Evolutionary conservation across 2,113 vertebrate genomes (phyloP), one percentile per base, ranked within the genome.

Genomic region (Pontoporia blainvillei): DNA sequence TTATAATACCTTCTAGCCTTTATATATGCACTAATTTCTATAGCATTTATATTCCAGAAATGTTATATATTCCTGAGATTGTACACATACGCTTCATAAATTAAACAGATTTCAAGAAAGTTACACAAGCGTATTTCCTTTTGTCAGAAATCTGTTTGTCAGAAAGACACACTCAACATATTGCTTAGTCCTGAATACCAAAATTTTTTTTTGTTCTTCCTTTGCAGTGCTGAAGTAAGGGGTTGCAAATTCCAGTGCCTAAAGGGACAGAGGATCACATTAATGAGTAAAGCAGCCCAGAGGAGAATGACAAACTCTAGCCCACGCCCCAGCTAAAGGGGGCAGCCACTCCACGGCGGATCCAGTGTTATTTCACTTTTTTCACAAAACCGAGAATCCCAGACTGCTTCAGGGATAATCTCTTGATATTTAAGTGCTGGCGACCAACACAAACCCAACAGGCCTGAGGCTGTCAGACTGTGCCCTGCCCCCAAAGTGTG

Each of bases 341-440:
- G 8, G 29, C 25, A 41, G 64, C 6, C 4, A 36, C 8, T 3
- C 3, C 73, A n/a, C 18, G 21, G 44, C 3, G 23, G 36, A 31
- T 10, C 18, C 31, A 29, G 2, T 5, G 17, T 15, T 46, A 4
- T 4, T 46, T 2, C 0, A 13, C 23, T 69, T 62, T 36, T 6
- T 46, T 46, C 66, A 67, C 17, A 81, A 94, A 78, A 85, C 57
- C 25, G 18, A 23, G 20, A 61, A 66, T 72, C 17, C 7, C 36
- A 57, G 27, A 3, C 8, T 62, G 13, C 17, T 64, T 36, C 64
- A 86, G 17, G 44, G 21, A 4, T 72, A 62, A 73, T 59, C 41
- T 44, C 44, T 64, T 57, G 49, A 67, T 23, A 54, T 62, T 76
- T 34, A 76, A 92, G 72, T 13, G 21, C 4, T 36, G 44, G 44